Evolutionary conservation across 2,888 invertebrate species (phyloP), one percentile per base, ranked within the genome.

Genomic region (Thelaira solivaga): DNA sequence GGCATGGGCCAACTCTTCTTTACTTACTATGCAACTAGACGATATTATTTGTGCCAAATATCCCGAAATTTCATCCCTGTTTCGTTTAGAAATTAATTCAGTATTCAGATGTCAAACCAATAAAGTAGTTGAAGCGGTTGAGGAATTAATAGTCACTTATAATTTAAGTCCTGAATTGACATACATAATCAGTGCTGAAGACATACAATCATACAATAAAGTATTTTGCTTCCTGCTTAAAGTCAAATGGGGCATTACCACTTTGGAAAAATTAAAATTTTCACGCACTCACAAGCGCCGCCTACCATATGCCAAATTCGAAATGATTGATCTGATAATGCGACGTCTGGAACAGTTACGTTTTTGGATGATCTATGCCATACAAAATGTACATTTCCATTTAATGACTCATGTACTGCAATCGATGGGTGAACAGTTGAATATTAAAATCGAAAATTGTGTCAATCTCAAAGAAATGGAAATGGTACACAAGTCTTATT

Each of bases 181-280:
- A 8, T 82, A 84, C 53, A 85, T 89, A 11, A 85, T 89, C 8
- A 85, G 82, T 2, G 67, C 81, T 1, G 36, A 81, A 2, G 84
- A 84, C 49, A 81, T 88, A 65, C 39, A 79, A 1, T 79, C 84
- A 5, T 89, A 89, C 71, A 89, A 89, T 78, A 82, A 83, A 81
- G 86, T 91, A 13, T 91, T 91, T 82, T 85, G 89, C 22, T 90
- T 91, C 59, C 86, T 91, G 47, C 82, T 92, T 4, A 91, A 91
- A 85, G 84, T 92, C 0, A 91, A 91, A 82, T 91, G 91, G 90
- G 90, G 91, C 4, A 80, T 90, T 13, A 90, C 90, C 89, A 89
- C 90, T 2, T 82, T 92, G 45, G 90, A 90, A 80, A 90, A 89
- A 78, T 82, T 92, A 11, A 83, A 83, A 67, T 91, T 91, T 67